Evolutionary conservation across 2,113 vertebrate species (phyloP), one percentile per base, ranked within the genome.

Genomic region (Engraulis encrasicolus): DNA sequence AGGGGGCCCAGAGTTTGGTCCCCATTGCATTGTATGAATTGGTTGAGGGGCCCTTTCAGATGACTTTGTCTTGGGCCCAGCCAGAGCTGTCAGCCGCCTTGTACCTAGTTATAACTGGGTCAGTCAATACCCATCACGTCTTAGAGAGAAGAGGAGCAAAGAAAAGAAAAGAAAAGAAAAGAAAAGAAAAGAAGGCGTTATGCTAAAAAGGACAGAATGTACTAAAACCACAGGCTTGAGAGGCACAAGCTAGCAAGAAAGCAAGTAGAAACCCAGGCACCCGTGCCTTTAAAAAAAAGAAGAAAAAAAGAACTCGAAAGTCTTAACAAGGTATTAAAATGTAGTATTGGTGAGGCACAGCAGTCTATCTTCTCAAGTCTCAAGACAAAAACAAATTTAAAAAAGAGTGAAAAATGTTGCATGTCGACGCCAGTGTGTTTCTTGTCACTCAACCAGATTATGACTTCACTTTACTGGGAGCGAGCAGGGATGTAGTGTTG

Each of bases 61-160:
- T n/a, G n/a, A n/a, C n/a, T n/a, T n/a, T n/a, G n/a, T n/a, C n/a
- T n/a, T n/a, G n/a, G n/a, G n/a, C n/a, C n/a, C n/a, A n/a, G n/a
- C n/a, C n/a, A n/a, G n/a, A n/a, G n/a, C n/a, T n/a, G n/a, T n/a
- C n/a, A n/a, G n/a, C n/a, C n/a, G n/a, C n/a, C n/a, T n/a, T n/a
- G n/a, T n/a, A n/a, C 27, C 66, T 34, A 18, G 27, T 31, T 74
- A 74, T 36, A 74, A 74, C 66, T 74, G 27, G 66, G 66, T 34
- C 66, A 74, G 66, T 74, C 66, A 74, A 74, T 74, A 74, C 66
- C 66, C 66, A 74, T 74, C 66, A 74, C 27, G 12, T 31, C 66
- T 74, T 74, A 74, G 66, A 34, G 11, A 34, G 34, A 31, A 31
- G n/a, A 12, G 27, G 27, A 31, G 40, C 3, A 9, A 31, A 74